Evolutionary conservation across 2,113 vertebrate genomes (phyloP).

Genomic region (Myiopsitta monachus): DNA sequence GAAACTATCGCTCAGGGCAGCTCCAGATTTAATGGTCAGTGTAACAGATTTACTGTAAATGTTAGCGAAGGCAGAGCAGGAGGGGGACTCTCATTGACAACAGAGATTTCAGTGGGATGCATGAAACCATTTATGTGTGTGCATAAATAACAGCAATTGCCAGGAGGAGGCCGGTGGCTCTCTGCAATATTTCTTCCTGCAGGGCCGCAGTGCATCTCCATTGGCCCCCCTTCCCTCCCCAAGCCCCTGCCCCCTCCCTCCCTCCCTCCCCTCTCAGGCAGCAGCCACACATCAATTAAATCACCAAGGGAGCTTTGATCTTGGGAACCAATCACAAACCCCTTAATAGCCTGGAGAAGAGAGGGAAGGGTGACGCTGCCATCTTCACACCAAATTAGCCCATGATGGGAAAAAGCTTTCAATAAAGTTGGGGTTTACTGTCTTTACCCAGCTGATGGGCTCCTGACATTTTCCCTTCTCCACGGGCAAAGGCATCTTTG

Average conservation of each 20-base stretch:
- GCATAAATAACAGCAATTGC: constrained; percentile 66
- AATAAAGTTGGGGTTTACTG: neutral
- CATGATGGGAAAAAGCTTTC: neutral
- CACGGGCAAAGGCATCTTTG: neutral
- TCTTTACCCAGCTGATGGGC: neutral
- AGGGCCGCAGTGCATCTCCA: neutral
- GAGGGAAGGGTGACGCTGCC: neutral
- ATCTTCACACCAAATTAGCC: neutral
- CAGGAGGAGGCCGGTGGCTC: neutral
- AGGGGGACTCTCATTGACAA: constrained; percentile 65
- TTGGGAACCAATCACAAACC: neutral
- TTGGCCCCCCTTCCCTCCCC: neutral
- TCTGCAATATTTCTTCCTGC: neutral
- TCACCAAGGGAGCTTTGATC: neutral
- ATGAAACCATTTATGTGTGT: constrained; percentile 62
- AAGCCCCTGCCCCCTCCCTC: neutral
- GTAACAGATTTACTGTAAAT: constrained; percentile 83
- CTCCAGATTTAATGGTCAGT: constrained; percentile 81
- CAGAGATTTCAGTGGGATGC: constrained; percentile 57
- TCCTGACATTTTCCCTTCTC: neutral
- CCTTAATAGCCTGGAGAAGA: neutral
- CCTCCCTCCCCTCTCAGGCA: neutral
- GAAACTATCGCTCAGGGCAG: constrained; percentile 79
- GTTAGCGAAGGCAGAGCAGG: constrained; percentile 69
- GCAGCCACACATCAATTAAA: neutral